Base-by-base conservation (phyloP, 1,140 invertebrate species). In the Andricus grossulariae region DNA sequence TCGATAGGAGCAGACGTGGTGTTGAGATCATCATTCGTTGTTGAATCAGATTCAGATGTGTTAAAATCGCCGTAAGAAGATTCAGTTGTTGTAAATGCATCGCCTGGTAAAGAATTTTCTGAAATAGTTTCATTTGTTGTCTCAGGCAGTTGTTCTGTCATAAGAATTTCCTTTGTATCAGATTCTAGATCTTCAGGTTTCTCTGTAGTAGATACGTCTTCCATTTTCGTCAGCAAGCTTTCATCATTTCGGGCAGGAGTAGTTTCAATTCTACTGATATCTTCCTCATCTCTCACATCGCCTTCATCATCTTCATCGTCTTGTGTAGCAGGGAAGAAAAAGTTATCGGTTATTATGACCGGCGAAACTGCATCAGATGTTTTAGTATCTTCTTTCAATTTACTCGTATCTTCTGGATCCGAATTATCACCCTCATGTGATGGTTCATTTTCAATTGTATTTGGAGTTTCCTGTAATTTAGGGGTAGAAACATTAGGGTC, bases 331-430 rank as follows among this genome's bases (percentile, higher is more conserved):
- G 90, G 90, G 6, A 90, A 86, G 74, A 91, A 92, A 76, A 92
- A 92, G 51, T 92, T 88, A 70, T 91, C 90, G 0, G 90, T 92
- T 45, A 92, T 91, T 16, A 92, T 92, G n/a, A 91, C 82, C 5
- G 90, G 89, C 10, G 76, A 74, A 19, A 72, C 75, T 10, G 54
- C 50, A 45, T 45, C 32, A n/a, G n/a, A 11, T 25, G 25, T 12
- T 6, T 75, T 76, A 11, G 78, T 77, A 10, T 84, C 80, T 51
- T 84, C 72, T 1, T 75, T 72, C 18, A 76, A 76, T 13, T 72
- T 50, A n/a, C n/a, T n/a, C n/a, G n/a, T n/a, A 18, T 79, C n/a
- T 72, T 79, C 12, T 6, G 45, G 7, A 66, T 66, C 57, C 6
- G 15, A 25, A 60, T 39, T 16, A 6, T 7, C 73, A 45, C 39